Evolutionary conservation across 2,797 vertebrate species (phyloP).

Genomic region (Jordanella pulchra): DNA sequence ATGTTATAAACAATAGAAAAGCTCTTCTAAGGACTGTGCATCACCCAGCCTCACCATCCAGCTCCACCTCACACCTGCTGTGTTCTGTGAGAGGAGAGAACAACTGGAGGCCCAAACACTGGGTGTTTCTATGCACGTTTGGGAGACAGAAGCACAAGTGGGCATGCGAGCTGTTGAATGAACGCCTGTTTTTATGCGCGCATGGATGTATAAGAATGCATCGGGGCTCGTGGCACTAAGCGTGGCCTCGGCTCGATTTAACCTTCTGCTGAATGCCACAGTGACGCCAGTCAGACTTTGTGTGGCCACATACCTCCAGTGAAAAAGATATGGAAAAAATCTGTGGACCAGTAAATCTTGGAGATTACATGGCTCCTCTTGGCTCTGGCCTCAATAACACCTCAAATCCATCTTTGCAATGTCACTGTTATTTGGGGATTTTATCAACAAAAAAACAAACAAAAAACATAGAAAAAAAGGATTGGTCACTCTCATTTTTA

Average conservation of each 20-base stretch:
- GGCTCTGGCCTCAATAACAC: conserved; percentile 67
- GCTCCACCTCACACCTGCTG: conserved; percentile 80
- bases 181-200: conserved; percentile 49
- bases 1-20: conserved; percentile 76
- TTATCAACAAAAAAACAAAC: conserved; percentile 65
- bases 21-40: conserved; percentile 67
- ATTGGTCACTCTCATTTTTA: conserved; percentile 24
- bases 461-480: conserved; percentile 49
- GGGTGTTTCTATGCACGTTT: conserved; percentile 33
- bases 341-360: conserved; percentile 65
- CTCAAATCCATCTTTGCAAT: conserved; percentile 72
- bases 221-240: conserved; percentile 64
- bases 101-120: conserved; percentile 75
- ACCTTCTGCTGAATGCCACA: conserved; percentile 74
- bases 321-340: conserved; percentile 83
- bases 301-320: conserved; percentile 73
- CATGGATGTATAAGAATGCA: conserved; percentile 54
- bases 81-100: conserved; percentile 71
- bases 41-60: conserved; percentile 45
- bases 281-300: conserved; percentile 82
- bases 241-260: conserved; percentile 73
- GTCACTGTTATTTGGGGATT: conserved; percentile 63
- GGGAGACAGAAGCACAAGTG: conserved; percentile 50
- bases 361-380: conserved; percentile 81
- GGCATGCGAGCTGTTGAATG: conserved; percentile 44